Evolutionary conservation across 2,797 vertebrate genomes (phyloP).

Genomic region (Sebastes trivittatus): DNA sequence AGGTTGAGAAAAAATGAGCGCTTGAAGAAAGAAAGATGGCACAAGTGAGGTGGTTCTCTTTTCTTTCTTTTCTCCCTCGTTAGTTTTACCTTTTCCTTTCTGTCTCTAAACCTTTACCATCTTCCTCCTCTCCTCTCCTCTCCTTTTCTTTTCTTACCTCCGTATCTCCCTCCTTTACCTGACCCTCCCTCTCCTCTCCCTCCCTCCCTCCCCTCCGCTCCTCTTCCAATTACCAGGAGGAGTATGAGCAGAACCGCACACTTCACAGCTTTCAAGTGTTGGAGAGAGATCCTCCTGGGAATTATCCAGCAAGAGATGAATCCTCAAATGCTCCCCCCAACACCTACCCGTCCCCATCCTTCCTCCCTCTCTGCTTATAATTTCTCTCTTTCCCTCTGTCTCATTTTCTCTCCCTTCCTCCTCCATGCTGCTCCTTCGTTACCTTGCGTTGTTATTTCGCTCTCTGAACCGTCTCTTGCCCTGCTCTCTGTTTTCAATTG

Average conservation of each 20-base stretch:
- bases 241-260: slow-evolving; percentile 85
- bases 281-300: slow-evolving; percentile 82
- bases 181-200: not conserved
- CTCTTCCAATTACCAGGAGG: slow-evolving; percentile 85
- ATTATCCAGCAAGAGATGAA: slow-evolving; percentile 82
- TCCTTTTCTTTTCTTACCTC: slow-evolving; percentile 6
- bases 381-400: slow-evolving; percentile 19
- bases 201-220: slow-evolving; percentile 18
- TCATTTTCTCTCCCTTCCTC: slow-evolving; percentile 49
- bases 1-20: not conserved
- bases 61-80: not conserved
- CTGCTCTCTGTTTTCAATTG: not conserved
- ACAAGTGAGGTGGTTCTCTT: slow-evolving; percentile 13
- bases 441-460: slow-evolving; percentile 37
- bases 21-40: slow-evolving; percentile 11
- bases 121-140: not conserved
- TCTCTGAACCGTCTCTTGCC: slow-evolving; percentile 3
- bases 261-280: slow-evolving; percentile 87
- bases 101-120: slow-evolving; percentile 12
- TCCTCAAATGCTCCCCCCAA: slow-evolving; percentile 72
- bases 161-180: slow-evolving; percentile 57
- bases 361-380: slow-evolving; percentile 41
- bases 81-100: slow-evolving; percentile 15
- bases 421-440: slow-evolving; percentile 38
- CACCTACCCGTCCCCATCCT: slow-evolving; percentile 51